Evolutionary conservation across 2,113 vertebrate species (phyloP).

Genomic region (Rhabdornis inornatus): DNA sequence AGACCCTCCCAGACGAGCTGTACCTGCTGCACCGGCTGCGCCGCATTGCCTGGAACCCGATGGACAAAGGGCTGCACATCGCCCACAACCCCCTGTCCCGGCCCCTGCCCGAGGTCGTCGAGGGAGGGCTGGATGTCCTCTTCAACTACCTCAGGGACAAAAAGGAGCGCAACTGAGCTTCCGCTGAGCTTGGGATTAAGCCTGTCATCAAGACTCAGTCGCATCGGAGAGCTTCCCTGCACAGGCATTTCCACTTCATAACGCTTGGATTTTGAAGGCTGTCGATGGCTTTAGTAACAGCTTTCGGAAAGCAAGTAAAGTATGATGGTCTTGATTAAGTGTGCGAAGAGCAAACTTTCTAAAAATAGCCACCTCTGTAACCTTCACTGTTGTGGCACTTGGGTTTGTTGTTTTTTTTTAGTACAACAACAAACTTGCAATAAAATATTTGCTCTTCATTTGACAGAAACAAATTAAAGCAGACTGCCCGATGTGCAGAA

Average conservation of each 20-base stretch:
- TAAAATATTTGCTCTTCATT: background rate
- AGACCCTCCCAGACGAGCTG: constrained; percentile 85
- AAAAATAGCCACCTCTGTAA: background rate
- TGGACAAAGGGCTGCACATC: constrained; percentile 93
- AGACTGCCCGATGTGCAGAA: background rate
- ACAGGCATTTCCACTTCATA: background rate
- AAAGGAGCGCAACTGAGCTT: constrained; percentile 64
- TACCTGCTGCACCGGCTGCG: constrained; percentile 78
- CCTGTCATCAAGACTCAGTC: background rate
- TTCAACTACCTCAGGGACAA: constrained; percentile 88
- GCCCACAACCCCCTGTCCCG: constrained; percentile 87
- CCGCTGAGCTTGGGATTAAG: background rate
- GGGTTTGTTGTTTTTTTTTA: background rate
- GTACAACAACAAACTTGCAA: background rate
- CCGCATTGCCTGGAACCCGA: constrained; percentile 87
- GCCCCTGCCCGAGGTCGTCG: constrained; percentile 84
- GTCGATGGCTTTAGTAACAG: background rate
- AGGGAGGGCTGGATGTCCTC: constrained; percentile 83
- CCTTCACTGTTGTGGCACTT: background rate
- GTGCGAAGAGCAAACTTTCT: constrained; percentile 11
- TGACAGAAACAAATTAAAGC: constrained; percentile 3
- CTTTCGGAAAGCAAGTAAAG: constrained; percentile 29
- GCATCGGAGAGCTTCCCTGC: background rate
- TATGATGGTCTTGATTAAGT: background rate
- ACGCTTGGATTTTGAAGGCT: background rate